These are phyloP conservation scores for Conopomorpha cramerella DNA, from an alignment of 1,140 invertebrate genomes.

Conservation along the genomic window DNA sequence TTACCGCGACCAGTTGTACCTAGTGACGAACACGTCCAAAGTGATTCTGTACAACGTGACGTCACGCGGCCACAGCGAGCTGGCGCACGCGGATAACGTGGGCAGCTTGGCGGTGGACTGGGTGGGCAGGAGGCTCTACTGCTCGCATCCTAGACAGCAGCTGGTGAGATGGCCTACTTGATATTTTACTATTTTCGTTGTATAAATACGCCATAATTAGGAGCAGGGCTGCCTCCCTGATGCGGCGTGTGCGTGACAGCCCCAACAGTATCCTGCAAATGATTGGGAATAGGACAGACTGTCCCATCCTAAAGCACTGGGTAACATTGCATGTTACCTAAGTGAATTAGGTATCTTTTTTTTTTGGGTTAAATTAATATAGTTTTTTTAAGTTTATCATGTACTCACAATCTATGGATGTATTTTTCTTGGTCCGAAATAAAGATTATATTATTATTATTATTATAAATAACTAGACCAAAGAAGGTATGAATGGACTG, in stretches of 20 bases:
- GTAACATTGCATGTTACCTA: too few species aligned
- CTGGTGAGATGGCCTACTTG: conserved; percentile 69
- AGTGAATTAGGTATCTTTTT: too few species aligned
- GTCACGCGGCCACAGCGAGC: conserved; percentile 54
- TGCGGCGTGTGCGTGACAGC: too few species aligned
- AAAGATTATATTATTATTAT: too few species aligned
- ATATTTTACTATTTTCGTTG: background rate
- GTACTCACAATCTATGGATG: too few species aligned
- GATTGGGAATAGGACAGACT: background rate
- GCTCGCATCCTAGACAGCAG: conserved; percentile 85
- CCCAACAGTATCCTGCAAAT: background rate
- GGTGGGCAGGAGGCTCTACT: conserved; percentile 87
- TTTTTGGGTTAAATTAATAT: too few species aligned
- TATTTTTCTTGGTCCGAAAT: too few species aligned
- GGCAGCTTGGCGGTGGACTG: conserved; percentile 85
- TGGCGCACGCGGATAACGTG: conserved; percentile 71
- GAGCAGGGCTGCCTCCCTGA: too few species aligned
- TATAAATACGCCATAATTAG: background rate
- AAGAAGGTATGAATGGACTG: too few species aligned
- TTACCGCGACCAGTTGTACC: conserved; percentile 70
- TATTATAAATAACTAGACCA: too few species aligned
- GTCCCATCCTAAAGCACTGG: too few species aligned
- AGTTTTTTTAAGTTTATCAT: too few species aligned
- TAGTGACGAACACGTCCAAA: conserved; percentile 75
- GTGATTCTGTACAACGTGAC: conserved; percentile 74